These are phyloP conservation scores for Caranx ignobilis DNA, from an alignment of 2,113 vertebrate species.

Conservation along the genomic window DNA sequence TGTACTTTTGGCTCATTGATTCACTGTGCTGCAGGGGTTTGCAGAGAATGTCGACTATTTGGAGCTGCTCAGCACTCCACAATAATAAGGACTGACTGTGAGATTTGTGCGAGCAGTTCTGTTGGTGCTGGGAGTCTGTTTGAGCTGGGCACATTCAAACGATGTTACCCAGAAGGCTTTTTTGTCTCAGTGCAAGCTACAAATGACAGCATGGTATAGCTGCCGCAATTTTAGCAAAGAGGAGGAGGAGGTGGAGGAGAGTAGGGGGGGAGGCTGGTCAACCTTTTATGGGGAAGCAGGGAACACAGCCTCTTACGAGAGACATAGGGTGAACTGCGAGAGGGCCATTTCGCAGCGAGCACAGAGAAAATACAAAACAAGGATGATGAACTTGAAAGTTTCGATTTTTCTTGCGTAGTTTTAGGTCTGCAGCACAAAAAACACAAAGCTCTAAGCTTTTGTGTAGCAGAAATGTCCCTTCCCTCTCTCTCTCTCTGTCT, in stretches of 20 bases:
- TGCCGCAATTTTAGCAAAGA: slow-evolving; percentile 56
- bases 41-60: slow-evolving; percentile 58
- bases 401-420: slow-evolving; percentile 19
- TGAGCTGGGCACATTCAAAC: slow-evolving; percentile 65
- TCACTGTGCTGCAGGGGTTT: slow-evolving; percentile 63
- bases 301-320: slow-evolving; percentile 49
- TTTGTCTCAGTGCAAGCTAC: slow-evolving; percentile 52
- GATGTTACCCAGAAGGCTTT: slow-evolving; percentile 70
- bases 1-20: slow-evolving; percentile 73
- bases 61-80: slow-evolving; percentile 58
- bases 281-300: slow-evolving; percentile 43
- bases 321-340: slow-evolving; percentile 44
- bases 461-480: slow-evolving; percentile 16
- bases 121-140: slow-evolving; percentile 66
- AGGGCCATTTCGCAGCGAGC: slow-evolving; percentile 36
- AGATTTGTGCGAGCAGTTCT: slow-evolving; percentile 65
- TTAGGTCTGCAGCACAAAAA: slow-evolving; percentile 22
- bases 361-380: slow-evolving; percentile 38
- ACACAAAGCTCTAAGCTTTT: background rate
- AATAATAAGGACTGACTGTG: slow-evolving; percentile 66
- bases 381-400: slow-evolving; percentile 47
- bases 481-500: slow-evolving; percentile 14
- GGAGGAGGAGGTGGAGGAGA: background rate
- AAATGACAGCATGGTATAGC: slow-evolving; percentile 56
- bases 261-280: slow-evolving; percentile 29